Base-by-base conservation (phyloP, 2,888 invertebrate species). In the Folsomia candida region DNA sequence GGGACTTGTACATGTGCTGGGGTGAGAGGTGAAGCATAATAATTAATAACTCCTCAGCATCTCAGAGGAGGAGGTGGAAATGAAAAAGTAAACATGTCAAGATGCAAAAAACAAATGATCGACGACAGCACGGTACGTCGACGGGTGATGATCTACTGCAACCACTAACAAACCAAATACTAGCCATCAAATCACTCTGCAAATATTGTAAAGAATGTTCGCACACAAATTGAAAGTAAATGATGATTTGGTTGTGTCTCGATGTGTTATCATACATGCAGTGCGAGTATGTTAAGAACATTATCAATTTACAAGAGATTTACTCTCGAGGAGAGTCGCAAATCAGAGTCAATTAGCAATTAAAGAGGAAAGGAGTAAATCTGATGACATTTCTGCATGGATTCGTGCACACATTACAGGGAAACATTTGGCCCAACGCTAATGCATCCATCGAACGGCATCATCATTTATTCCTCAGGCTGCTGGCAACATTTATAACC, bases 291-390 rank as follows among this genome's bases (percentile, higher is more conserved):
- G n/a, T n/a, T n/a, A n/a, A n/a, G 37, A 37, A 37, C 6, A 14
- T 9, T 57, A 9, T 22, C n/a, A 57, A 22, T 57, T 57, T 57
- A n/a, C 6, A n/a, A 57, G n/a, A 6, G 20, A 57, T 57, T 4
- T 4, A 37, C 37, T 14, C 4, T 4, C 6, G 9, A 57, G 20
- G 57, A 57, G n/a, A 57, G 24, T 22, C n/a, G 24, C 62, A 62
- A 62, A 62, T 62, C 62, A 62, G 28, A 62, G 29, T 62, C 29
- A 62, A 62, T 62, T 62, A 62, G 62, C 37, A 22, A 20, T n/a
- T 57, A 28, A 62, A 4, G 2, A 62, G 14, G n/a, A 6, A 62
- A 62, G 22, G 62, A 62, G 37, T 62, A 62, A 27, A 29, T 62
- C 37, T 29, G 37, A 29, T 18, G 62, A 60, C 62, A 29, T 27